Conservation (phyloP, 2,888 invertebrate genomes). For the Eupelmus urozonus region DNA sequence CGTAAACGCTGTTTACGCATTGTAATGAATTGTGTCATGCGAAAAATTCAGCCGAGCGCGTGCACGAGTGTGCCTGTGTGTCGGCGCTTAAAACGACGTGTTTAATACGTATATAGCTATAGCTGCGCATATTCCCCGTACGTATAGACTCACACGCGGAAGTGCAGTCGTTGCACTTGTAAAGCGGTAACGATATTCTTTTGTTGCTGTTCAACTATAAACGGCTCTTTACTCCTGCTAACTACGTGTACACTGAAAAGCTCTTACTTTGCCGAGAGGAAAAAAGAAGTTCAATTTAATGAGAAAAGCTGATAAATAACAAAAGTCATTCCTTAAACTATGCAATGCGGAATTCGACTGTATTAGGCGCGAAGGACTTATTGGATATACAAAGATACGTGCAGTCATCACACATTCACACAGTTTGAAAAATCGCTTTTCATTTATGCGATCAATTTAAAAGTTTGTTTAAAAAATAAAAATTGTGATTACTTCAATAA, state of each 20-base stretch:
- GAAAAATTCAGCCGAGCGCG: conserved; percentile 25
- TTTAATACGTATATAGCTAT: background rate
- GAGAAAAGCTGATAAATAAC: conserved; percentile 13
- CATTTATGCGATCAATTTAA: too few species aligned
- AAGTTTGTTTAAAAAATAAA: too few species aligned
- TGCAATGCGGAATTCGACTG: too few species aligned
- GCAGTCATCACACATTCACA: too few species aligned
- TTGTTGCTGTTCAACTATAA: conserved; percentile 35
- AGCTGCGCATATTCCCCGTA: background rate
- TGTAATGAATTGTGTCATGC: conserved; percentile 43
- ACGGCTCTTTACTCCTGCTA: conserved; percentile 20
- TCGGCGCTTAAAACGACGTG: too few species aligned
- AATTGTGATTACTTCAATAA: too few species aligned
- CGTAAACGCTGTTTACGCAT: conserved; percentile 16
- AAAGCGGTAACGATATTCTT: conserved; percentile 33
- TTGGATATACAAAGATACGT: too few species aligned
- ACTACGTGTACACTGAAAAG: conserved; percentile 27
- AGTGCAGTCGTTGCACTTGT: conserved; percentile 14
- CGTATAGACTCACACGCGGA: background rate
- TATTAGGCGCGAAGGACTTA: too few species aligned
- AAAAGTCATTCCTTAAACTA: conserved; percentile 16
- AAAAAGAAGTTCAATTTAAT: background rate
- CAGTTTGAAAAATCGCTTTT: too few species aligned
- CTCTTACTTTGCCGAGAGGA: conserved; percentile 7
- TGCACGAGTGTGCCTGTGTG: background rate